Conservation (phyloP, 37 sponge, comb jelly and placozoan species). For the Hexactinellida sp. region DNA sequence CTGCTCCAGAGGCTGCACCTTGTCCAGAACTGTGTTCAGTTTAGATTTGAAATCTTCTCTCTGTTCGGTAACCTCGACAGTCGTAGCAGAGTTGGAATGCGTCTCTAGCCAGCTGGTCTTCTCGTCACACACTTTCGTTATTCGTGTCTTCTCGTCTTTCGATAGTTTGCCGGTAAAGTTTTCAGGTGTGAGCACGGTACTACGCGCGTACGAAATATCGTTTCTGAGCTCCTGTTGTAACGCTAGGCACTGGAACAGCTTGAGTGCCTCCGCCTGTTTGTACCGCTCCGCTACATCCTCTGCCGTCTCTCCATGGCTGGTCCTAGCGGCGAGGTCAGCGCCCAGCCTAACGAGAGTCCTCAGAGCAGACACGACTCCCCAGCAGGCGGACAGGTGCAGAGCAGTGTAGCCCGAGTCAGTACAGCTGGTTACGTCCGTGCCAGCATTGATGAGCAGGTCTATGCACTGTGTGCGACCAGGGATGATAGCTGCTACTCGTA, state of each 20-base stretch:
- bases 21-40: not conserved
- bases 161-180: not conserved
- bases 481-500: not conserved
- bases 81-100: not conserved
- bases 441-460: not conserved
- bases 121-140: conserved; percentile 47
- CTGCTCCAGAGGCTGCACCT: not conserved
- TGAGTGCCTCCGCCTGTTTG: conserved; percentile 31
- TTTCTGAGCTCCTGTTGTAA: not conserved
- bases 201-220: not conserved
- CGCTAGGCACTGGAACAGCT: conserved; percentile 22
- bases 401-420: conserved; percentile 41
- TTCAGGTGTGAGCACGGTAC: not conserved
- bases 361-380: conserved; percentile 55
- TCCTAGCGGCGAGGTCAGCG: conserved; percentile 23
- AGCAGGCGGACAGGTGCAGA: conserved; percentile 44
- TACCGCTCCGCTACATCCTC: conserved; percentile 47
- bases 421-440: not conserved
- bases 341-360: conserved; percentile 38
- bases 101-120: conserved; percentile 44
- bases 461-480: not conserved
- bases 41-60: conserved; percentile 32
- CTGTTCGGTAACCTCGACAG: conserved; percentile 27
- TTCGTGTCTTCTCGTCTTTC: conserved; percentile 14
- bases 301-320: conserved; percentile 38